Evolutionary conservation across 2,113 vertebrate genomes (phyloP), one percentile per base, ranked within the genome.

Genomic region (Eidolon helvum): DNA sequence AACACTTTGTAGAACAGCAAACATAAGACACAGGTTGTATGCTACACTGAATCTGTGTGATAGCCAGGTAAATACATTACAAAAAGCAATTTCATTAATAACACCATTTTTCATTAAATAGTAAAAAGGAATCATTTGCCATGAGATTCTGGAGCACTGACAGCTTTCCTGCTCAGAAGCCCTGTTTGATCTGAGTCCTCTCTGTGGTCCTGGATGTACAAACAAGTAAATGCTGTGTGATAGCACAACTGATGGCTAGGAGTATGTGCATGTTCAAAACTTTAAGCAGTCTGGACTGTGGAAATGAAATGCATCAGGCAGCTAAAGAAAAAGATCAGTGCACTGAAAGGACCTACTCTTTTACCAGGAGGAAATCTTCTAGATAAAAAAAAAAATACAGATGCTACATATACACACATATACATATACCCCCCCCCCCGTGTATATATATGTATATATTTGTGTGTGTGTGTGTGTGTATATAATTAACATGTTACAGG

Each of bases 311-410:
- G 1, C 35, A 72, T 65, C 50, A 69, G 68, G 68, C 33, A 28
- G 55, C 24, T 19, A 40, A 74, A 86, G 35, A 40, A 43, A 35
- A 87, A 75, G 55, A 48, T 35, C 48, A 77, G 30, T 40, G 21
- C 28, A 11, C 22, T 80, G 26, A 74, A 66, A 84, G 22, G 48
- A 77, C 26, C 26, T 43, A 78, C 28, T 80, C 48, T 72, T 69
- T 95, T 93, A 87, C 78, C 74, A 95, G 66, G 55, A 84, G 63
- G 45, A 90, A 91, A 91, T 79, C 35, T 77, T 93, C 74, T 63
- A 77, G 93, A 77, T 35, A 84, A 61, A 57, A 55, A 96, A 92
- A 78, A 75, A 75, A n/a, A 40, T 26, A 61, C 30, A 84, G 30
- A 85, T 11, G 59, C 24, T 82, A 16, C 30, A 82, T 12, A n/a